Conservation (phyloP, 2,113 vertebrate species). For the Zapus hudsonius region DNA sequence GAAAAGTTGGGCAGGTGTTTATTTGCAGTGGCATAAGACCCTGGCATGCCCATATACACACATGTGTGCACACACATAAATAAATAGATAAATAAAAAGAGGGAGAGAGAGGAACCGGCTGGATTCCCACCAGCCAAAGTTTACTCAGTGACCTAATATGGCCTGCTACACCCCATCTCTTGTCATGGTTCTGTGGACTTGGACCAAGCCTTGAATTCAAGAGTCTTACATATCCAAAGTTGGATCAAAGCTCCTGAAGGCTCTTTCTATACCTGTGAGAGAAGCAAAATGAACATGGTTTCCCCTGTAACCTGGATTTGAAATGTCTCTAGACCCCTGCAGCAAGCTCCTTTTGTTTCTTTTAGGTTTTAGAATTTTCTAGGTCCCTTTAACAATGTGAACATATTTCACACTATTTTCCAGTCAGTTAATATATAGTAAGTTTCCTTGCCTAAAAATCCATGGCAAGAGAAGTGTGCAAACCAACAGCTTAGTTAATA, state of each 20-base stretch:
- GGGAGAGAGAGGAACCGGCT: neutral
- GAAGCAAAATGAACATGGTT: neutral
- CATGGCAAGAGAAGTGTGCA: conserved; percentile 64
- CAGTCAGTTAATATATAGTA: conserved; percentile 54
- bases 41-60: too few species aligned
- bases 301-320: neutral
- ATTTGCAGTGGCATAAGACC: too few species aligned
- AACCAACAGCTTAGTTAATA: conserved; percentile 82
- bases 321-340: neutral
- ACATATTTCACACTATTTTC: conserved; percentile 48
- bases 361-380: neutral
- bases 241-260: neutral
- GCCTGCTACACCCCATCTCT: neutral
- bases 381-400: neutral
- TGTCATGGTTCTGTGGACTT: neutral
- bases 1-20: too few species aligned
- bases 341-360: neutral
- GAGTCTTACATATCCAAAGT: neutral
- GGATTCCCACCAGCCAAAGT: too few species aligned
- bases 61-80: too few species aligned
- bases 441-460: conserved; percentile 72
- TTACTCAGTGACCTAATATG: neutral
- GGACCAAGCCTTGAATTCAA: neutral
- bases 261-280: neutral
- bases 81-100: neutral